phyloP scores from a whole-genome alignment of 2,888 invertebrate genomes.

The Taphrorychus bicolor region DNA sequence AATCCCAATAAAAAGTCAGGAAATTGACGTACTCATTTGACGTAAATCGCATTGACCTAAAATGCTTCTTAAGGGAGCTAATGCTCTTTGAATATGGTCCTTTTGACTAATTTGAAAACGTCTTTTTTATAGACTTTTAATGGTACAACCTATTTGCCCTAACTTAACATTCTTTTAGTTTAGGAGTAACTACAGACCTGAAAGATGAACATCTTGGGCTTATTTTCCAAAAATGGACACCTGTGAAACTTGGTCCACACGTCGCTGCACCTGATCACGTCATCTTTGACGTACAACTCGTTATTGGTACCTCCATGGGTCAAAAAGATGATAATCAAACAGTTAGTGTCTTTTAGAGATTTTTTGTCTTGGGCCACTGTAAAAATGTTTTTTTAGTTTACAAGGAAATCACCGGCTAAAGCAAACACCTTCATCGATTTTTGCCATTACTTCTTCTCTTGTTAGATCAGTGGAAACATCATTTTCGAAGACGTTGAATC shows the following conservation, averaged over 20 bases:
- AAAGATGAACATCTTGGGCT: constrained; percentile 56
- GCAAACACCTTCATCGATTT: constrained; percentile 36
- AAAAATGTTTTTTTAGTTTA: background rate
- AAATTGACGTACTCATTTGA: no score
- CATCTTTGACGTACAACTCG: constrained; percentile 46
- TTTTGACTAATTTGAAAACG: no score
- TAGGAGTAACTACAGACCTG: no score
- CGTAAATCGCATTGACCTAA: no score
- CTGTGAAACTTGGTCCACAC: constrained; percentile 49
- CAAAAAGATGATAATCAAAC: constrained; percentile 52
- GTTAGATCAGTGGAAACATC: constrained; percentile 48
- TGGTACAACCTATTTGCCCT: no score
- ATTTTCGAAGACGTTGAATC: constrained; percentile 50
- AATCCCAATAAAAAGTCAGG: no score
- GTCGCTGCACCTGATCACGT: constrained; percentile 42
- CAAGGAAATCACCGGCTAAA: background rate
- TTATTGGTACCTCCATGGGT: constrained; percentile 52
- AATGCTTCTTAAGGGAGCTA: no score
- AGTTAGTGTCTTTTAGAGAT: constrained; percentile 45
- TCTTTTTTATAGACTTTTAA: no score
- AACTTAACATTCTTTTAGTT: no score
- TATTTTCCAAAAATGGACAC: constrained; percentile 46
- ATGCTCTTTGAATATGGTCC: no score
- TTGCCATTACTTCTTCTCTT: constrained; percentile 43
- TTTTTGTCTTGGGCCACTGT: constrained; percentile 44